These are phyloP conservation scores for Pocillopora grandis DNA, from an alignment of 92 coral and sea anemone species.

Conservation along the genomic window DNA sequence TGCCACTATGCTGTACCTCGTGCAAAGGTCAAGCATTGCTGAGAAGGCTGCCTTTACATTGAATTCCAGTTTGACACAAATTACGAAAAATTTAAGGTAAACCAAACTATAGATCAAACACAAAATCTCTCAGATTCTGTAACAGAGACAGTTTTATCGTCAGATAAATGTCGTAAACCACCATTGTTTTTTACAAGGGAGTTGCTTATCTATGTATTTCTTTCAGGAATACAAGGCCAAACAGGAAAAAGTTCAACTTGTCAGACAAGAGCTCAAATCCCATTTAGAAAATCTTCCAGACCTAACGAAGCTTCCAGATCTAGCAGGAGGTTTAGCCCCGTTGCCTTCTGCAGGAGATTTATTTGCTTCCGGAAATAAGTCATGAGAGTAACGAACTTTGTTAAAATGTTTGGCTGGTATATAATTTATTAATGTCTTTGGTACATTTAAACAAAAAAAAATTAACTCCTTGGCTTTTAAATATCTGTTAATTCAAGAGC, in stretches of 20 bases:
- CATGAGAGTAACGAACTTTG: constrained; percentile 42
- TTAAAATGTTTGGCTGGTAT: neutral
- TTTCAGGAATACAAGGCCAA: constrained; percentile 89
- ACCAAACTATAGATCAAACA: no score
- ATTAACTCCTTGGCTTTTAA: neutral
- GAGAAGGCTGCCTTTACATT: no score
- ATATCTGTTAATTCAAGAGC: neutral
- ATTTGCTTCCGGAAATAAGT: constrained; percentile 70
- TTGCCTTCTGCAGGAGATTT: constrained; percentile 99
- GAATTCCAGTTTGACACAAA: no score
- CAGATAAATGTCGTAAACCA: no score
- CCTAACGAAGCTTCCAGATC: constrained; percentile 91
- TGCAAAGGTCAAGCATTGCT: no score
- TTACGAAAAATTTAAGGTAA: no score
- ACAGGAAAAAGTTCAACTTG: constrained; percentile 91
- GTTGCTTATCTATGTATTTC: neutral
- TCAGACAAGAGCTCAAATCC: constrained; percentile 93
- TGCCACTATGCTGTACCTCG: neutral
- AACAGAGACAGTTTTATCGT: no score
- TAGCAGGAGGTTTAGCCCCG: constrained; percentile 94
- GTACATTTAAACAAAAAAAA: no score
- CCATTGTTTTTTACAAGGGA: neutral
- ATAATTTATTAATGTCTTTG: neutral
- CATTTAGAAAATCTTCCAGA: constrained; percentile 97
- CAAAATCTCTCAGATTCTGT: no score